phyloP scores from a whole-genome alignment of 2,113 vertebrate species.

The Struthio camelus region DNA sequence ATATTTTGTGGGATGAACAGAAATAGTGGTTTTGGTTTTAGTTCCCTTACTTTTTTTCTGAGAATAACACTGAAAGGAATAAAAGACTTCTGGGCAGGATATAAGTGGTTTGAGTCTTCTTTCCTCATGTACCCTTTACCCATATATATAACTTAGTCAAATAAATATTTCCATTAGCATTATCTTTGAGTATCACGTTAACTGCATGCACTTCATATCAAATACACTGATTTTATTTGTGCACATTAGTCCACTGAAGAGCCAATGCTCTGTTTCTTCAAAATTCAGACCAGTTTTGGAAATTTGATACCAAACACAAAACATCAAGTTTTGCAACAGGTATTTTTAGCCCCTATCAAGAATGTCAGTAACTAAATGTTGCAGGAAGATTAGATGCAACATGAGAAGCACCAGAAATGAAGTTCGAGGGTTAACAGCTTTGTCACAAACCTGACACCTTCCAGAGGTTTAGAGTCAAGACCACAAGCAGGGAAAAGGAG shows the following conservation, averaged over 20 bases:
- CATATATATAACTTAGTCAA: accelerated
- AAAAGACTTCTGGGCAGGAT: background rate
- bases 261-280: background rate
- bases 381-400: background rate
- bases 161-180: background rate
- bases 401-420: background rate
- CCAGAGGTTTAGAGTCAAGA: background rate
- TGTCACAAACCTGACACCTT: background rate
- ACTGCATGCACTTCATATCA: background rate
- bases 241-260: background rate
- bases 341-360: background rate
- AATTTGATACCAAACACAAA: background rate
- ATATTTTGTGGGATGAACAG: background rate
- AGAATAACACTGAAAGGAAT: background rate
- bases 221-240: background rate
- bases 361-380: background rate
- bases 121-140: background rate
- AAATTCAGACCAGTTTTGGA: background rate
- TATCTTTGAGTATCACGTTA: background rate
- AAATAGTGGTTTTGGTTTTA: background rate
- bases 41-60: background rate
- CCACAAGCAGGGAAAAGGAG: background rate
- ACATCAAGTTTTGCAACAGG: background rate
- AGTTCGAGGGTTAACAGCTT: background rate
- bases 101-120: background rate